A percentile compares a stretch with the other conserved stretches of the same genome.
phyloP scores from a whole-genome alignment of 23 tunicate genomes.

The Clavelina lepadiformis region DNA sequence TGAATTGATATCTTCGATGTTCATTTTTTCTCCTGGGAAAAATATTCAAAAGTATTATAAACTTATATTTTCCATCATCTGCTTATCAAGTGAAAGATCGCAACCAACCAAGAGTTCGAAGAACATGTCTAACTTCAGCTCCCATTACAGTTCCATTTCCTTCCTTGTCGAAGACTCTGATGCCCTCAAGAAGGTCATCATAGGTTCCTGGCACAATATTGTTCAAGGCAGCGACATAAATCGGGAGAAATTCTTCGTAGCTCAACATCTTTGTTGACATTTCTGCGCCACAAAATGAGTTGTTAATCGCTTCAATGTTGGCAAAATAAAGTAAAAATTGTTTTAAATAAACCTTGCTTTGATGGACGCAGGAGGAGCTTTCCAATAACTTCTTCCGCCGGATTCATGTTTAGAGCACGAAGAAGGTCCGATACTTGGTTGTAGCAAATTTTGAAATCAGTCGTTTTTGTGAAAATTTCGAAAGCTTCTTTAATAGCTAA shows the following conservation, averaged over 20 bases:
- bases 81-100: too few relatives aligned
- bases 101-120: slow-evolving; percentile 37
- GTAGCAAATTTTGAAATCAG: slow-evolving; percentile 60
- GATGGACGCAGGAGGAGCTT: slow-evolving; percentile 68
- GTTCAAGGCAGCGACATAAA: slow-evolving; percentile 2
- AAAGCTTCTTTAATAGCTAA: slow-evolving; percentile 83
- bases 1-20: slow-evolving; percentile 28
- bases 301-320: too few relatives aligned
- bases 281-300: slow-evolving; percentile 13
- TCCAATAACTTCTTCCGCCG: slow-evolving; percentile 61
- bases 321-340: too few relatives aligned
- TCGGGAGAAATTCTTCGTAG: slow-evolving; percentile 11
- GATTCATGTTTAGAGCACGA: slow-evolving; percentile 71
- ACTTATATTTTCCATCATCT: background rate
- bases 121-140: slow-evolving; percentile 89
- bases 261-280: slow-evolving; percentile 14
- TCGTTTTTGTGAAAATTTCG: slow-evolving; percentile 73
- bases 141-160: slow-evolving; percentile 98
- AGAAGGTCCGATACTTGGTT: slow-evolving; percentile 76
- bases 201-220: slow-evolving; percentile 24
- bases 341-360: slow-evolving; percentile 65
- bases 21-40: slow-evolving; percentile 48
- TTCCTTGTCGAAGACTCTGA: slow-evolving; percentile 84
- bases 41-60: too few relatives aligned
- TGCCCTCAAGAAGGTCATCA: slow-evolving; percentile 47